Base-by-base conservation (phyloP, 2,888 invertebrate genomes). In the Entomobrya multifasciata region DNA sequence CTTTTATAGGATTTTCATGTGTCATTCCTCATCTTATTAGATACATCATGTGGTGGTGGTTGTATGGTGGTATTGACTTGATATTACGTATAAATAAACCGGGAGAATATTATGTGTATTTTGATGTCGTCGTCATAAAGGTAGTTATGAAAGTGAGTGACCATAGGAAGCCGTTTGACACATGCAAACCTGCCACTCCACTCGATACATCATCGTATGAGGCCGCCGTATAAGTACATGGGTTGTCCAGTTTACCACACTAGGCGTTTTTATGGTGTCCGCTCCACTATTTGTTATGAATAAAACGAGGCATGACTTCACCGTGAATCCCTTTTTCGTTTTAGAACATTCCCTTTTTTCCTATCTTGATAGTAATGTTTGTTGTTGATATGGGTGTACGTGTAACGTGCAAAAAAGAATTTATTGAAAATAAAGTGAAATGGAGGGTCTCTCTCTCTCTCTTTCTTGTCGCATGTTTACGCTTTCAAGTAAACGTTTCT, bases 121-220 rank as follows among this genome's bases (percentile, higher is more conserved):
- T 30, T 49, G 5, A 47, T 65, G 52, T 52, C 52, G 83, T 62
- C 36, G 67, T 83, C 87, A 70, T 87, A 87, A 87, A 87, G 82
- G 78, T 72, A 44, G 62, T 47, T 79, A 76, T 72, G 70, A 85
- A 76, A 67, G 57, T 41, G 44, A 87, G 67, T 72, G 82, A 82
- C 82, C 87, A 60, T 87, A 87, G 82, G 87, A 87, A 87, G 87
- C 82, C 78, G 87, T 87, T 82, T 87, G 87, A 81, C 86, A 87
- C 82, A 82, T 82, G 77, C 62, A 79, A 87, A 57, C 82, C 60
- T 87, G 60, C 72, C 78, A 30, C 62, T 83, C 57, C 72, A 70
- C 52, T 72, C 62, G 57, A 67, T 79, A 57, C 49, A 77, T 74
- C 76, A 72, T 78, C 30, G 77, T 78, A 82, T 70, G 87, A 77